A percentile compares a stretch with the other conserved stretches of the same genome.
Conservation (phyloP, 2,113 vertebrate species). For the Zosterops borbonicus region DNA sequence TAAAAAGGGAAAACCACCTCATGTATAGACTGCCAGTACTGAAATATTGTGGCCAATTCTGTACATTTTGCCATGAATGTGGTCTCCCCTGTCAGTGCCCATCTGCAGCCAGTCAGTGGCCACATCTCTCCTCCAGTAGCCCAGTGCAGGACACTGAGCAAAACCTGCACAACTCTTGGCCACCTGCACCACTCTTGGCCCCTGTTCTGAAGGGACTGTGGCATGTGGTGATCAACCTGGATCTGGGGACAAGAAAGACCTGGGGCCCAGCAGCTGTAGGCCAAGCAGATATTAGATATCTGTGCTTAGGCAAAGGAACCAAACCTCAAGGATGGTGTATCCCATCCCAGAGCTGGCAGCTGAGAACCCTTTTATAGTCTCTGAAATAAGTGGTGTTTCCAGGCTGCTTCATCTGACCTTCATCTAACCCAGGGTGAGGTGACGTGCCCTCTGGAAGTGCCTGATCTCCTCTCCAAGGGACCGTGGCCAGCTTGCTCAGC, state of each 20-base stretch:
- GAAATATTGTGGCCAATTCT: not conserved
- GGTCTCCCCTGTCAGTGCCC: not conserved
- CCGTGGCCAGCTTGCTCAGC: not conserved
- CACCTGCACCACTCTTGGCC: accelerated
- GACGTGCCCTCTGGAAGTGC: not conserved
- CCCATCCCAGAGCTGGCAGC: not conserved
- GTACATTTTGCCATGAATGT: not conserved
- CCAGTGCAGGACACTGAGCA: not conserved
- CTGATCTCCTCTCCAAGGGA: not conserved
- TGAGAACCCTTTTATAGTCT: constrained; percentile 15
- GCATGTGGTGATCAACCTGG: accelerated
- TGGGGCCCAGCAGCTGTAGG: not conserved
- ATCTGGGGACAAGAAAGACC: not conserved
- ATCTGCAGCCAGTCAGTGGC: not conserved
- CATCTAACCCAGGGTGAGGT: not conserved
- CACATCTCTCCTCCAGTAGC: not conserved
- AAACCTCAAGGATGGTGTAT: not conserved
- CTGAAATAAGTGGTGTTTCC: not conserved
- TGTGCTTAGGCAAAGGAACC: not conserved
- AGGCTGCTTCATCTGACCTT: constrained; percentile 9
- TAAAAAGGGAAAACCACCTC: no score
- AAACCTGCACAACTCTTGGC: not conserved
- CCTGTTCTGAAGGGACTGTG: not conserved
- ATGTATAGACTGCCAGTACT: not conserved
- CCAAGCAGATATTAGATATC: not conserved